Evolutionary conservation across 92 coral and sea anemone species (phyloP).

Genomic region (Heliopora coerulea): DNA sequence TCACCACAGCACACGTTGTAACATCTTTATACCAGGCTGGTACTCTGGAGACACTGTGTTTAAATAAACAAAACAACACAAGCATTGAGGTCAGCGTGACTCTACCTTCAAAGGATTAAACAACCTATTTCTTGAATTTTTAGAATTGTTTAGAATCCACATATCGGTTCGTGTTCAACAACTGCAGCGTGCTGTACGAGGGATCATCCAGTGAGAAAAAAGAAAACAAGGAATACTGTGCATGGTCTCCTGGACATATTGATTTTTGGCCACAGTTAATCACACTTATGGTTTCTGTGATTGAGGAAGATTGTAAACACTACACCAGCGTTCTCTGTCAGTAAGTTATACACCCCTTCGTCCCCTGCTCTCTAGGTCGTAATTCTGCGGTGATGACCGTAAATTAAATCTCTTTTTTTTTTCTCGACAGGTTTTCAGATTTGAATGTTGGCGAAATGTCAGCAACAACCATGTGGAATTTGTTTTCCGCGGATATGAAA

Average conservation of each 20-base stretch:
- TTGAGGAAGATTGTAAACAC: conserved; percentile 85
- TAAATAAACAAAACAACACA: too few relatives aligned
- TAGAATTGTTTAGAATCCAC: conserved; percentile 94
- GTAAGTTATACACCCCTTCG: too few relatives aligned
- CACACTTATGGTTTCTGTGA: conserved; percentile 90
- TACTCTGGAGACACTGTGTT: too few relatives aligned
- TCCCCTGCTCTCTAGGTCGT: too few relatives aligned
- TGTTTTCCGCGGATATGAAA: conserved; percentile 77
- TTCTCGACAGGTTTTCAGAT: conserved; percentile 72
- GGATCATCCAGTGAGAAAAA: conserved; percentile 71
- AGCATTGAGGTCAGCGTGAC: too few relatives aligned
- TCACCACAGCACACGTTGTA: too few relatives aligned
- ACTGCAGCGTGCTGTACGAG: conserved; percentile 87
- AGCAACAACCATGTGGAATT: conserved; percentile 87
- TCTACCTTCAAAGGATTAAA: not conserved
- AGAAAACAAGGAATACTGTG: conserved; percentile 43
- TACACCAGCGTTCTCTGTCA: conserved; percentile 89
- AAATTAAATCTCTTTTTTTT: not conserved
- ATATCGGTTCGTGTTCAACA: conserved; percentile 82
- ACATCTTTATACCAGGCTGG: too few relatives aligned
- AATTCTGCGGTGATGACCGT: too few relatives aligned
- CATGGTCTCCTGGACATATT: conserved; percentile 74
- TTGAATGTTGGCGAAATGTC: conserved; percentile 94
- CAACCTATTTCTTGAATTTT: conserved; percentile 1
- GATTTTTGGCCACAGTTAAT: conserved; percentile 99